These are phyloP conservation scores for Trichopoda pennipes DNA, from an alignment of 2,888 invertebrate species.

Conservation along the genomic window DNA sequence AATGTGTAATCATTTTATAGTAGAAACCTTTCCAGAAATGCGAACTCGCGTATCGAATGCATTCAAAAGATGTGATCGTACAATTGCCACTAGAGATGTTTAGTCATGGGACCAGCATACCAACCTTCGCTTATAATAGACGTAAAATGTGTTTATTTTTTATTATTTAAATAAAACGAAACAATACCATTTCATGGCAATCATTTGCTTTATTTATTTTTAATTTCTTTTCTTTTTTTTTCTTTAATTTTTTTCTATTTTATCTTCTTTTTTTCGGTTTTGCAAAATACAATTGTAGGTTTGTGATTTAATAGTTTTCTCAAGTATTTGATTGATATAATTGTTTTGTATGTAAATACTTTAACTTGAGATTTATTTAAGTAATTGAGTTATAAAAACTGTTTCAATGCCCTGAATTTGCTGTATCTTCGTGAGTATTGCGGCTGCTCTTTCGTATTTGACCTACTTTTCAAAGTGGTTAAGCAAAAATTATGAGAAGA, in stretches of 20 bases:
- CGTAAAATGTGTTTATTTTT: slow-evolving; percentile 1
- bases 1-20: too few relatives aligned
- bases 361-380: slow-evolving; percentile 51
- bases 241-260: slow-evolving; percentile 27
- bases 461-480: slow-evolving; percentile 39
- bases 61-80: too few relatives aligned
- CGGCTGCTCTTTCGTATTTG: not conserved
- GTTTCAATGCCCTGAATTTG: slow-evolving; percentile 1
- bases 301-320: slow-evolving; percentile 27
- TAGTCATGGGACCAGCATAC: slow-evolving; percentile 32
- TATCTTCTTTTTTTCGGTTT: slow-evolving; percentile 9
- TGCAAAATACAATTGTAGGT: slow-evolving; percentile 21
- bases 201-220: slow-evolving; percentile 1
- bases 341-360: slow-evolving; percentile 45
- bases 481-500: not conserved
- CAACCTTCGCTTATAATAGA: not conserved
- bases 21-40: too few relatives aligned
- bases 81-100: not conserved
- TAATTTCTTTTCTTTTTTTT: slow-evolving; percentile 36
- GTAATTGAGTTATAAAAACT: slow-evolving; percentile 49
- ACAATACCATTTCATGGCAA: slow-evolving; percentile 20
- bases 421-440: slow-evolving; percentile 1
- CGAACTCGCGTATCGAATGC: too few relatives aligned
- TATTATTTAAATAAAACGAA: slow-evolving; percentile 21
- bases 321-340: slow-evolving; percentile 60